These are phyloP conservation scores for Triplophysa rosa DNA, from an alignment of 2,113 vertebrate genomes.

Conservation along the genomic window DNA sequence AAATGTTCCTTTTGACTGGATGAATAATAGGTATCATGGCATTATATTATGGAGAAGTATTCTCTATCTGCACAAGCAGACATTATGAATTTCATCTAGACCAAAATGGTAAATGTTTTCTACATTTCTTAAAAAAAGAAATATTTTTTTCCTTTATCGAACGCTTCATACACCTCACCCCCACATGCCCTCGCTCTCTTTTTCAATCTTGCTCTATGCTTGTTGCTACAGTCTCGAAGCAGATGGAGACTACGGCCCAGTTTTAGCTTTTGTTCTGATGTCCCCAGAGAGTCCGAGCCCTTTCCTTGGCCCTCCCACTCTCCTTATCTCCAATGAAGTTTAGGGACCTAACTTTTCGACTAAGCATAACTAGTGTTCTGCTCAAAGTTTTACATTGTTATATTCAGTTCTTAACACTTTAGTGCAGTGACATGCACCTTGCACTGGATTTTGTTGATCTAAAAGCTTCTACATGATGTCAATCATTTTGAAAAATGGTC, in stretches of 20 bases:
- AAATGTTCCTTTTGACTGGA: conserved; percentile 74
- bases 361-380: conserved; percentile 28
- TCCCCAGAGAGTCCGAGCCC: conserved; percentile 85
- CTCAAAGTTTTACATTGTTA: neutral
- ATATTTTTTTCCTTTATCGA: conserved; percentile 23
- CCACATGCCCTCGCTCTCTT: conserved; percentile 49
- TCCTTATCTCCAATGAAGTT: conserved; percentile 95
- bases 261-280: conserved; percentile 93
- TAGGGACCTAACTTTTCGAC: conserved; percentile 70
- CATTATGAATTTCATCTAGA: neutral
- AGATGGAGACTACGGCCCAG: conserved; percentile 99
- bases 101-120: neutral
- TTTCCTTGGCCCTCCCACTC: conserved; percentile 72
- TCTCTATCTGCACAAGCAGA: neutral
- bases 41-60: neutral
- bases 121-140: conserved; percentile 1
- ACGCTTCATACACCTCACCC: conserved; percentile 48
- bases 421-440: neutral
- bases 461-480: neutral
- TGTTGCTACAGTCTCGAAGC: conserved; percentile 82
- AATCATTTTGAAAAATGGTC: conserved; percentile 1
- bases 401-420: conserved; percentile 2
- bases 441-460: neutral
- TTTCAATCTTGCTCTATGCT: conserved; percentile 68
- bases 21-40: conserved; percentile 32